Percentiles rank a stretch among this genome's conserved stretches.
Evolutionary conservation across 2,797 vertebrate species (phyloP).

Genomic region (Neosalanx taihuensis): DNA sequence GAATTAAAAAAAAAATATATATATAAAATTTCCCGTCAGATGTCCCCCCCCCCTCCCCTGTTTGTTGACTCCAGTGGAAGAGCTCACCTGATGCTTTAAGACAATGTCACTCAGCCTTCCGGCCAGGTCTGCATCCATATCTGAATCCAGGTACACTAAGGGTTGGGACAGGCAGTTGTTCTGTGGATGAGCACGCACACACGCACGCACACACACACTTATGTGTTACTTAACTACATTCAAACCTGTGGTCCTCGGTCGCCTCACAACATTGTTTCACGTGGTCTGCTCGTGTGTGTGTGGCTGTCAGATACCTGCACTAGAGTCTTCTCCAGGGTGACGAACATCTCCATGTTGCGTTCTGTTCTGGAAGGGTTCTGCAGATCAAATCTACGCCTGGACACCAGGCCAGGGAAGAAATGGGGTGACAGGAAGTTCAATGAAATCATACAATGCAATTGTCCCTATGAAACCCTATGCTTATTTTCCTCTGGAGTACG

Average conservation of each 20-base stretch:
- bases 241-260: neutral
- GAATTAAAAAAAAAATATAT: neutral
- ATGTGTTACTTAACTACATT: neutral
- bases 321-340: constrained; percentile 86
- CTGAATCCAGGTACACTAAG: constrained; percentile 86
- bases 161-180: constrained; percentile 89
- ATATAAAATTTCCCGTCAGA: neutral
- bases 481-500: neutral
- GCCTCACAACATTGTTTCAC: neutral
- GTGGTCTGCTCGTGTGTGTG: neutral
- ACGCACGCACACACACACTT: constrained; percentile 11
- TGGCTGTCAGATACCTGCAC: constrained; percentile 78
- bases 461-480: neutral
- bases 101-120: constrained; percentile 86
- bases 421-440: constrained; percentile 11
- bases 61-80: neutral
- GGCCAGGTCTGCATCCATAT: constrained; percentile 85
- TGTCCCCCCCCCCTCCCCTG: neutral
- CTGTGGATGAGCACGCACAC: constrained; percentile 61
- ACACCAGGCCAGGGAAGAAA: neutral
- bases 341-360: constrained; percentile 96
- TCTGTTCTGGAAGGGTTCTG: constrained; percentile 95
- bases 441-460: too few relatives aligned
- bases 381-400: constrained; percentile 93
- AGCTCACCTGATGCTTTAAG: constrained; percentile 86